These are phyloP conservation scores for Microplitis mediator DNA, from an alignment of 1,140 invertebrate genomes.

Conservation along the genomic window DNA sequence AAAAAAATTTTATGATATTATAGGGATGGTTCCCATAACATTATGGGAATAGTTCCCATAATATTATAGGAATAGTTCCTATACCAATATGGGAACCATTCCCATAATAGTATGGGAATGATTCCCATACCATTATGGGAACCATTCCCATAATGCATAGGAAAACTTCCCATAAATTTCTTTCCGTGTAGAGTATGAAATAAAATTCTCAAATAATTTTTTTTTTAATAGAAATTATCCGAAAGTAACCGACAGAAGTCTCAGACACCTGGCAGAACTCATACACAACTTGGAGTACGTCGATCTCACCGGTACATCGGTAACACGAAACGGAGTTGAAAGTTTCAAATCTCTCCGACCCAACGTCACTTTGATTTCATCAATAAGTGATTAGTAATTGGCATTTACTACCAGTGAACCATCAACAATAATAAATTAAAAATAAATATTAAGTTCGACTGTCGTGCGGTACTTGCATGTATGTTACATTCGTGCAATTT, in stretches of 20 bases:
- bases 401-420: background rate
- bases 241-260: constrained; percentile 68
- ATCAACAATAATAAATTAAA: background rate
- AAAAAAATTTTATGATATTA: too few species aligned
- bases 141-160: too few species aligned
- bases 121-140: too few species aligned
- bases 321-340: constrained; percentile 65
- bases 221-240: constrained; percentile 66
- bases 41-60: too few species aligned
- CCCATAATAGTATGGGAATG: too few species aligned
- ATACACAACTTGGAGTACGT: constrained; percentile 66
- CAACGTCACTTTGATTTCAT: constrained; percentile 62
- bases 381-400: constrained; percentile 41
- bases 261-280: constrained; percentile 67
- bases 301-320: constrained; percentile 68
- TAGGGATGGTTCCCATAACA: too few species aligned
- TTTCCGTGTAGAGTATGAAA: too few species aligned
- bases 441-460: background rate
- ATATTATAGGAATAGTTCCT: too few species aligned
- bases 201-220: constrained; percentile 21
- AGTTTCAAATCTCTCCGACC: constrained; percentile 62
- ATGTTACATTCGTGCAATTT: too few species aligned
- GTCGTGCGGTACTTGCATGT: too few species aligned
- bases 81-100: too few species aligned
- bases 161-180: too few species aligned